Base-by-base conservation (phyloP, 2,797 vertebrate species). In the Hirundo rustica region DNA sequence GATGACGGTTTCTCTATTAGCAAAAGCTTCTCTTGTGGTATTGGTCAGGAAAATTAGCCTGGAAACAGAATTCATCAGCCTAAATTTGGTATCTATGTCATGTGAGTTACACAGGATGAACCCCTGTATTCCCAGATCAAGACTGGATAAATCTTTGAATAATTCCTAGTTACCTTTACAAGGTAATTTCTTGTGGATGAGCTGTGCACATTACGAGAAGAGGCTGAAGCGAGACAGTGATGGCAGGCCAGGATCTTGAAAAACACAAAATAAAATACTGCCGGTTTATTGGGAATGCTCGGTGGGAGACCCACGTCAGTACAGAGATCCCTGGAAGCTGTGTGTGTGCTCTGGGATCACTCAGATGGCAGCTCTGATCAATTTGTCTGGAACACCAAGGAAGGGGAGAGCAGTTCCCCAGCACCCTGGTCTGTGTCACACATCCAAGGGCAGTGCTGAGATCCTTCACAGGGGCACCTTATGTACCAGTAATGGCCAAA, bases 21-120 rank as follows among this genome's bases (percentile, higher is more conserved):
- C 18, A 77, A 78, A 74, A 71, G 5, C 7, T 64, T 71, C 55
- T 60, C 40, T 50, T 0, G 0, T 25, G 18, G n/a, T 36, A n/a
- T 45, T 53, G 30, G 11, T 58, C 44, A n/a, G 64, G 21, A 87
- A 70, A 77, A 54, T 30, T 18, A 38, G 16, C 5, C 40, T 67
- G 36, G 48, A 34, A 80, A 76, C 19, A 65, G 32, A 61, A 54
- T 62, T 58, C 3, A 32, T 36, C 58, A 38, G 53, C 66, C 40
- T 66, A 54, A 50, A 62, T 73, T 22, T 66, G 47, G 16, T 23
- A 36, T 13, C 34, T 48, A 1, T 3, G 3, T 10, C n/a, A 70
- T 2, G 1, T 20, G 42, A 42, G 21, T 50, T 53, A 40, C 18
- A 18, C 27, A 48, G 58, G 53, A 42, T 78, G 66, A 67, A 64